Base-by-base conservation (phyloP, 1,140 invertebrate genomes). In the Nixonia krombeini region DNA sequence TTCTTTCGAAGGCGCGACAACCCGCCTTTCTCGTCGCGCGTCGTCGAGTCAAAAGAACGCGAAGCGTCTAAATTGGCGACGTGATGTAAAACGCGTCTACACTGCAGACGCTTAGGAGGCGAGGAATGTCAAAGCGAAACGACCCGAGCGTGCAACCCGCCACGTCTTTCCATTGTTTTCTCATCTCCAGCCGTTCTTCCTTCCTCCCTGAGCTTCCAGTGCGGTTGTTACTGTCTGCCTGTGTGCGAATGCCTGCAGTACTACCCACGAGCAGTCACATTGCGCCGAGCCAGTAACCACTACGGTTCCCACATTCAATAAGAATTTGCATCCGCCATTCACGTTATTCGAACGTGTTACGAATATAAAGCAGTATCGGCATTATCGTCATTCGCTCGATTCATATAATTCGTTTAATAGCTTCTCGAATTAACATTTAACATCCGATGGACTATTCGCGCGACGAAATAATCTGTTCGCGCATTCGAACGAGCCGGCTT, bases 111-210 rank as follows among this genome's bases (percentile, higher is more conserved):
- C 37, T 21, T 29, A 8, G 21, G 13, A 31, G 25, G 28, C 15
- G 31, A 33, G 17, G 18, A 67, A 59, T 45, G 51, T 59, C 55
- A 59, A 66, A 66, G 63, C 37, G 21, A 56, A 56, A 17, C 51
- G 29, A 59, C 10, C 33, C 28, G 10, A 57, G 51, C 51, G 46
- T 44, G 33, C 46, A 67, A 59, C 31, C 45, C 40, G 28, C 9
- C 45, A 38, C 28, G 13, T 55, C 50, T 33, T 55, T 53, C 63
- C 40, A 59, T 59, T 66, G 63, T 66, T 66, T 58, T 53, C 23
- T 49, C 50, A 55, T 65, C 21, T 42, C 2, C 29, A 15, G 16
- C 6, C 45, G 26, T 12, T 51, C 28, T 65, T 52, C 51, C 25
- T 45, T 53, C 25, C 4, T 42, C 42, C 41, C 13, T 13, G 29